Evolutionary conservation across 1,140 invertebrate genomes (phyloP).

Genomic region (Alviniconcha marisindica): DNA sequence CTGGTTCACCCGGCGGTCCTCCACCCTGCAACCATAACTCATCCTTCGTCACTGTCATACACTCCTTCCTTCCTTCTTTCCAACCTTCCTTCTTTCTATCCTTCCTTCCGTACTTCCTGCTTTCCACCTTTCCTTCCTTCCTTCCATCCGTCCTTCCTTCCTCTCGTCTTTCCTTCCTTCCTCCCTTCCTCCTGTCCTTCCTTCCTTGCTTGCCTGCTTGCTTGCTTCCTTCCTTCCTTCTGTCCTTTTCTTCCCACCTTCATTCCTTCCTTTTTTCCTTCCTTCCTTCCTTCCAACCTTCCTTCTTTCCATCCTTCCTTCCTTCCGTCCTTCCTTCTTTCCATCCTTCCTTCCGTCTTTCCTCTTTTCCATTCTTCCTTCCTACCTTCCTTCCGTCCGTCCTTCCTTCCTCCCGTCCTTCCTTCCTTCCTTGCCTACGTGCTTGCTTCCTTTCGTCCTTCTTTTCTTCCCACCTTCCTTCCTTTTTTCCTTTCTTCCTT

Average conservation of each 20-base stretch:
- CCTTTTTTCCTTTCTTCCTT: too few species aligned
- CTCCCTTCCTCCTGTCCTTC: conserved; percentile 18
- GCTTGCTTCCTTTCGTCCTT: conserved; percentile 11
- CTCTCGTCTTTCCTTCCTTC: conserved; percentile 23
- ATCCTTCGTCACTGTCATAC: neutral
- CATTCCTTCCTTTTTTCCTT: neutral
- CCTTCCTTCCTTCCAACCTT: neutral
- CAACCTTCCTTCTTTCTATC: too few species aligned
- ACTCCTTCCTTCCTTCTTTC: too few species aligned
- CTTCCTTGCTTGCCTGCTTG: too few species aligned
- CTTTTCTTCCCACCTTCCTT: conserved; percentile 20
- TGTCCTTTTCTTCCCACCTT: neutral
- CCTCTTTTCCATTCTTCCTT: conserved; percentile 12
- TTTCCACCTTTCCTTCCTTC: neutral
- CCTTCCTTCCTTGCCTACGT: conserved; percentile 24
- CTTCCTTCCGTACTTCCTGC: neutral
- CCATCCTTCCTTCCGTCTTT: conserved; percentile 26
- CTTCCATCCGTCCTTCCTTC: neutral
- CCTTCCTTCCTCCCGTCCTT: conserved; percentile 26
- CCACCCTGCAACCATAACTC: conserved; percentile 35
- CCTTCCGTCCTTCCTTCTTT: conserved; percentile 20
- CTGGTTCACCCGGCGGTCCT: conserved; percentile 47
- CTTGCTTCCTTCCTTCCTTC: neutral
- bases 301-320: conserved; percentile 22
- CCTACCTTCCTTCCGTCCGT: neutral